phyloP scores from a whole-genome alignment of 30 jellyfish, hydroid and myxozoan species.

The Clytia hemisphaerica region DNA sequence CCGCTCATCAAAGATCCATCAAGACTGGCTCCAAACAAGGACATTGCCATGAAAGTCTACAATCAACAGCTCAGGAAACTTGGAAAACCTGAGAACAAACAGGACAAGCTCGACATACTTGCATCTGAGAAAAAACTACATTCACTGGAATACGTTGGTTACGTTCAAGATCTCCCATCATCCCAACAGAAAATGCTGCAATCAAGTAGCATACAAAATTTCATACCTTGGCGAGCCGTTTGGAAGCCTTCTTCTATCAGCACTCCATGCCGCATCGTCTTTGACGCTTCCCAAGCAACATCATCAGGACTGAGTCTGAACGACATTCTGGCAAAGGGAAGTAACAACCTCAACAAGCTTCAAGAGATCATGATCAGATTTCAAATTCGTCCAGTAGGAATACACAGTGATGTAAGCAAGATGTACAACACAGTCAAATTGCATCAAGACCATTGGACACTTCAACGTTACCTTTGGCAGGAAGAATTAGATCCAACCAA shows the following conservation, averaged over 20 bases:
- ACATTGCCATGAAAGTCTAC: background rate
- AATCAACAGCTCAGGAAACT: background rate
- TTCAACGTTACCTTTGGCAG: slow-evolving; percentile 11
- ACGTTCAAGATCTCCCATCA: background rate
- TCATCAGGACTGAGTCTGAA: too few relatives aligned
- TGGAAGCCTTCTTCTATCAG: too few relatives aligned
- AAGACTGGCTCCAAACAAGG: slow-evolving; percentile 6
- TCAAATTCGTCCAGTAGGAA: background rate
- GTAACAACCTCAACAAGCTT: too few relatives aligned
- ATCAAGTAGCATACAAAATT: background rate
- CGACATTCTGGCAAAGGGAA: too few relatives aligned
- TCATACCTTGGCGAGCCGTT: background rate
- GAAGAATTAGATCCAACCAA: slow-evolving; percentile 9
- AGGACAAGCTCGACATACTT: background rate
- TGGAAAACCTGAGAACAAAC: background rate
- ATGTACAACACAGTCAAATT: background rate
- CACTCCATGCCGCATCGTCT: background rate
- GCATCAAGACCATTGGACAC: background rate
- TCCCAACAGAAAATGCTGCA: background rate
- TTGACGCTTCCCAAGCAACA: background rate
- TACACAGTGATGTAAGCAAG: slow-evolving; percentile 1
- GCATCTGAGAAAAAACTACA: background rate
- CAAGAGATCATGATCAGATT: slow-evolving; percentile 9
- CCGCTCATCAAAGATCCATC: background rate
- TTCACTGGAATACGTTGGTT: background rate